Percentiles rank a stretch among this genome's conserved stretches.
Evolutionary conservation across 2,888 invertebrate genomes (phyloP).

Genomic region (Andricus curvator): DNA sequence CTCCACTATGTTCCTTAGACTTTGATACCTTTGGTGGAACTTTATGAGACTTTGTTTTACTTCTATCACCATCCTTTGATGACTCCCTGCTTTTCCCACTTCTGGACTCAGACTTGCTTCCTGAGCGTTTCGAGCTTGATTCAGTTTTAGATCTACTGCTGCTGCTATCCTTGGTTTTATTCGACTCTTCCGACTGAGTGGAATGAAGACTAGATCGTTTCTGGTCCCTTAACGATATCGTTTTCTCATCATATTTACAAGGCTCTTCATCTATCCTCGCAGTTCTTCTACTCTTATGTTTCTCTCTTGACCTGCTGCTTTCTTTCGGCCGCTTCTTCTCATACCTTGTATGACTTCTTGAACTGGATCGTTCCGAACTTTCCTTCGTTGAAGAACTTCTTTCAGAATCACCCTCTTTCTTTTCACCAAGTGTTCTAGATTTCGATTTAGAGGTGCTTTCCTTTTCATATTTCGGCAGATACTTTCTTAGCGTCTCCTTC

Average conservation of each 20-base stretch:
- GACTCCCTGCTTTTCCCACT: conserved; percentile 35
- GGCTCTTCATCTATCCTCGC: neutral
- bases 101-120: neutral
- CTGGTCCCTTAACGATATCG: conserved; percentile 25
- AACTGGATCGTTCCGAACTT: conserved; percentile 27
- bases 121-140: conserved; percentile 2
- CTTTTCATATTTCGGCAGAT: conserved; percentile 60
- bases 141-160: conserved; percentile 4
- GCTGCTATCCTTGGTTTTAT: neutral
- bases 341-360: conserved; percentile 29
- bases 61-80: conserved; percentile 41
- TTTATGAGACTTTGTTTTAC: conserved; percentile 56
- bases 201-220: conserved; percentile 36
- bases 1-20: conserved; percentile 37
- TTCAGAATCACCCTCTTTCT: conserved; percentile 57
- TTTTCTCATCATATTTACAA: conserved; percentile 25
- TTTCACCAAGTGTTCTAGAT: conserved; percentile 67
- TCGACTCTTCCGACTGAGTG: neutral
- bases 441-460: conserved; percentile 54
- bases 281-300: neutral
- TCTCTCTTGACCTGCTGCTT: conserved; percentile 30
- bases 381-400: neutral
- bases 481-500: conserved; percentile 72
- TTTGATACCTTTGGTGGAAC: conserved; percentile 56
- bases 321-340: conserved; percentile 41